A percentile compares a stretch with the other conserved stretches of the same genome.
phyloP scores from a whole-genome alignment of 2,797 vertebrate species.

The Prunella strophiata region DNA sequence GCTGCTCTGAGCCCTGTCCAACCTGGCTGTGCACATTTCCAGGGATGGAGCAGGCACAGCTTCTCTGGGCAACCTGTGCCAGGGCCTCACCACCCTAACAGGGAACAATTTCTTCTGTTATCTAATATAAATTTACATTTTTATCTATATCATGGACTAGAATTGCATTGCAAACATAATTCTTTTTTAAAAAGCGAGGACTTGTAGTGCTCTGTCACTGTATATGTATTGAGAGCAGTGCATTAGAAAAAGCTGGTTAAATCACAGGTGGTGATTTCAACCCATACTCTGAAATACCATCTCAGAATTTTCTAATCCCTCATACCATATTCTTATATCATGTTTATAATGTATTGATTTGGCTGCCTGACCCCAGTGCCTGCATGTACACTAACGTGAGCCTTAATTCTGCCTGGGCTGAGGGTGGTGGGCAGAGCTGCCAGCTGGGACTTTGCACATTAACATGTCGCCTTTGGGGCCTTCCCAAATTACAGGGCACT shows the following conservation, averaged over 20 bases:
- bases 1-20: not conserved
- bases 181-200: not conserved
- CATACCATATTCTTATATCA: fast-evolving
- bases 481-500: not conserved
- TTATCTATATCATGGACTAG: not conserved
- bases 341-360: not conserved
- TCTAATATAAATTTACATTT: not conserved
- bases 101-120: not conserved
- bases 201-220: not conserved
- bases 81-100: too few relatives aligned
- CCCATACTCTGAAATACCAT: not conserved
- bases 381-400: fast-evolving
- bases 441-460: not conserved
- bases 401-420: not conserved
- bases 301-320: not conserved
- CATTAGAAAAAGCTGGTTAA: not conserved
- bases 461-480: fast-evolving
- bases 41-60: not conserved
- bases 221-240: not conserved
- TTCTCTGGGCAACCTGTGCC: not conserved
- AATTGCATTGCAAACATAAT: not conserved
- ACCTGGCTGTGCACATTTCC: not conserved
- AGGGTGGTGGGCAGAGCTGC: not conserved
- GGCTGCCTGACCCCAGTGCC: not conserved
- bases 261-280: not conserved